Base-by-base conservation (phyloP, 2,888 invertebrate species). In the Spatulosminthurus flaviceps region DNA sequence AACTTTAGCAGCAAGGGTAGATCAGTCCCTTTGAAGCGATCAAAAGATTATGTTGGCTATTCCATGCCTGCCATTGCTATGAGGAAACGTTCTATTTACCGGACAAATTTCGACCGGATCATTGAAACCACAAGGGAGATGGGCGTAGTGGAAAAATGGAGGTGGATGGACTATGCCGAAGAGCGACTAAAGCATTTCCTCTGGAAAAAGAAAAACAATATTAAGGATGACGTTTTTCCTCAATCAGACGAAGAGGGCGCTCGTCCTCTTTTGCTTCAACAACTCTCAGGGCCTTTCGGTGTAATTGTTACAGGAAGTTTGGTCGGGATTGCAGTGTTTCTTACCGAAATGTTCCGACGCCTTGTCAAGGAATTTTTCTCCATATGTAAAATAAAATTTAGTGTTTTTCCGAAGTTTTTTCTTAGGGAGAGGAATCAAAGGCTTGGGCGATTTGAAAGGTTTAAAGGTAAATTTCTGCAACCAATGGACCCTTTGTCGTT, bases 121-220 rank as follows among this genome's bases (percentile, higher is more conserved):
- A 77, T 81, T 29, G 28, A 41, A n/a, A 26, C 77, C 11, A 42
- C 79, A 22, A 24, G 78, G 19, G 81, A 81, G 24, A 67, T 69
- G 74, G 81, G 81, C 0, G 42, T 81, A 4, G 22, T 77, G 0
- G 22, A 77, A 16, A 42, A 80, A 71, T 80, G 80, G 81, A 79
- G 74, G 26, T 72, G 41, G 19, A 77, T 75, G 69, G 81, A 81
- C 29, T 77, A 73, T 70, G 66, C 61, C 9, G 61, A 77, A 13
- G 22, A 66, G 66, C 16, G 66, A 22, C 16, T 4, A 5, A 66
- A 66, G 22, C 26, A 66, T 66, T 22, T 26, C 22, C 22, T 2
- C 1, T 66, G 66, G 66, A 60, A 60, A 16, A 60, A 4, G 16
- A 21, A 19, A 19, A 60, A 60, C 21, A 19, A 60, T 4, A 21